These are phyloP conservation scores for Eucidaris tribuloides DNA, from an alignment of 35 echinoderm and acorn worm genomes.

Conservation along the genomic window DNA sequence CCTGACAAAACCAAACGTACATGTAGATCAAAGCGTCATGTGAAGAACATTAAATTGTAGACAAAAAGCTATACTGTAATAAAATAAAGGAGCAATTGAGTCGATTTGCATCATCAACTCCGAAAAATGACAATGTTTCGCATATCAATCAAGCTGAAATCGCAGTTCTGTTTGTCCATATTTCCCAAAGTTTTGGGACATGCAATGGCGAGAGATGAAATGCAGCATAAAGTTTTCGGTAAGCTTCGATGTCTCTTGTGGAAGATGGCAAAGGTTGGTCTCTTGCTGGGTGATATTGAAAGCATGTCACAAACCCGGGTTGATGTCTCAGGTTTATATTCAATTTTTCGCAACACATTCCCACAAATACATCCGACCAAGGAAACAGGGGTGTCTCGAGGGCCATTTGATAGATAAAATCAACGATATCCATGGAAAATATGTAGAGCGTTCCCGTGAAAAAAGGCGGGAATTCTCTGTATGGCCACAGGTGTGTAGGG, in stretches of 20 bases:
- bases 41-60: too few species aligned
- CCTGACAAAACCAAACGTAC: too few species aligned
- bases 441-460: conserved; percentile 25
- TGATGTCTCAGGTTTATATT: not conserved
- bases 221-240: not conserved
- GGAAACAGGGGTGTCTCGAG: not conserved
- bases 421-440: conserved; percentile 1
- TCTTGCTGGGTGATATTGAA: not conserved
- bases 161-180: conserved; percentile 22
- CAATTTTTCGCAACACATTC: conserved; percentile 5
- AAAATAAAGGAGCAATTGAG: too few species aligned
- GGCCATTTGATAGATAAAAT: not conserved
- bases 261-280: not conserved
- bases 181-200: not conserved
- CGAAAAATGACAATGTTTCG: too few species aligned
- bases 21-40: too few species aligned
- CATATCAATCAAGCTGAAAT: too few species aligned
- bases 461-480: conserved; percentile 3
- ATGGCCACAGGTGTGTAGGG: conserved; percentile 10
- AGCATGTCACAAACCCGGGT: not conserved
- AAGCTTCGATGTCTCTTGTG: not conserved
- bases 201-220: not conserved
- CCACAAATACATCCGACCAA: conserved; percentile 19
- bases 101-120: too few species aligned
- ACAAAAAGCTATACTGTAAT: too few species aligned